Evolutionary conservation across 2,888 invertebrate species (phyloP).

Genomic region (Dryococelus australis): DNA sequence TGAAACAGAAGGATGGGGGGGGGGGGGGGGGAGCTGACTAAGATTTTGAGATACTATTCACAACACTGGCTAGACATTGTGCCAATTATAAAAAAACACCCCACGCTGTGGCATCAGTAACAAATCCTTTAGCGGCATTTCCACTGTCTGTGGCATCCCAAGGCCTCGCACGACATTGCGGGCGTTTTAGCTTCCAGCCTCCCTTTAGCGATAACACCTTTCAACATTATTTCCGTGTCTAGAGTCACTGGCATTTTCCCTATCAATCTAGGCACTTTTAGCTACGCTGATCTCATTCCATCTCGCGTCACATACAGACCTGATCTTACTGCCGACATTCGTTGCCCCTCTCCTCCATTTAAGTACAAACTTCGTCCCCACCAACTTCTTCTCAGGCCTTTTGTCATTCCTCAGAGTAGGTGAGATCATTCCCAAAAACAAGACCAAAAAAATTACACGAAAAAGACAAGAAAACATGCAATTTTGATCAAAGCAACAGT

Average conservation of each 20-base stretch:
- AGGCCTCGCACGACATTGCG: neutral
- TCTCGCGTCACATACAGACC: neutral
- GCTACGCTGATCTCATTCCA: neutral
- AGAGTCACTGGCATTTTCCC: conserved; percentile 20
- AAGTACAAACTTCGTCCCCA: conserved; percentile 20
- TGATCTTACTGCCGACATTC: conserved; percentile 1
- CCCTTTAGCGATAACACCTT: neutral
- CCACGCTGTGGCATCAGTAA: neutral
- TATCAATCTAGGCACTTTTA: neutral
- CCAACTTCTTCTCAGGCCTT: neutral
- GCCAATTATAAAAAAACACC: no score
- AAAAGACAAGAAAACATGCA: neutral
- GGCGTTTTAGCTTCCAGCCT: neutral
- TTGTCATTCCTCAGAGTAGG: no score
- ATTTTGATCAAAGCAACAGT: conserved; percentile 12
- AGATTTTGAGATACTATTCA: no score
- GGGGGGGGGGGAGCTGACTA: no score
- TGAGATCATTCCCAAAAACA: no score
- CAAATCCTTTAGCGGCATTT: neutral
- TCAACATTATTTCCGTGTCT: neutral
- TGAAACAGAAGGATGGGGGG: no score
- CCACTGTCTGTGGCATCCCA: neutral
- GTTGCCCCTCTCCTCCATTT: neutral
- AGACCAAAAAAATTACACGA: neutral
- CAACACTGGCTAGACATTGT: no score